Evolutionary conservation across 2,888 invertebrate species (phyloP), one percentile per base, ranked within the genome.

Genomic region (Caenorhabditis virilis): DNA sequence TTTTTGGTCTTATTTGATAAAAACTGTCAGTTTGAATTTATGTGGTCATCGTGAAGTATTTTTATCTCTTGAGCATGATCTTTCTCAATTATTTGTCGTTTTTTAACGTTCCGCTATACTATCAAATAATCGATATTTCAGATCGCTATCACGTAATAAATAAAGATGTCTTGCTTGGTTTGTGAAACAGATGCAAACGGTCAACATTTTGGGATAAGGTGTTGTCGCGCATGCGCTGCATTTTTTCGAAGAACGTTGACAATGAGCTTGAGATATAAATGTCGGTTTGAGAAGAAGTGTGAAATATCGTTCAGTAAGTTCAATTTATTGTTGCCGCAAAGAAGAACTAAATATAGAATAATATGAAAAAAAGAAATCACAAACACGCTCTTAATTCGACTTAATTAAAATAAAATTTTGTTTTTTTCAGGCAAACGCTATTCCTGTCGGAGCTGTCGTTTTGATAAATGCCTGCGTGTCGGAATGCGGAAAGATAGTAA

Each of bases 211-310:
- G 72, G 72, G 11, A 66, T 69, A 15, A 38, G 53, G 49, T 69
- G 72, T 39, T 72, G 72, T 50, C 56, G 72, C n/a, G 72, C 72
- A 2, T 72, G 72, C 42, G 65, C 68, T 6, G 72, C 72, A n/a
- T 72, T 72, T 39, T 72, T 65, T 45, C 41, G 72, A 22, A 33
- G 72, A 36, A 66, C 72, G 9, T 45, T 65, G 9, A 62, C 68
- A 3, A 53, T 72, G 58, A 62, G 60, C 20, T 48, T 69, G 15
- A 43, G 56, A 23, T 72, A 72, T 52, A 59, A 69, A 48, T 72
- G 72, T 27, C 56, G 72, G 7, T 66, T 66, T 25, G 60, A 66
- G 30, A 45, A 47, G 22, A 54, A 63, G 13, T 72, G 72, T 43
- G 66, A 72, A 56, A 63, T 72, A 13, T 59, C 72, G 5, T 59